Base-by-base conservation (phyloP, 1,140 invertebrate genomes). In the Lucilia cuprina region DNA sequence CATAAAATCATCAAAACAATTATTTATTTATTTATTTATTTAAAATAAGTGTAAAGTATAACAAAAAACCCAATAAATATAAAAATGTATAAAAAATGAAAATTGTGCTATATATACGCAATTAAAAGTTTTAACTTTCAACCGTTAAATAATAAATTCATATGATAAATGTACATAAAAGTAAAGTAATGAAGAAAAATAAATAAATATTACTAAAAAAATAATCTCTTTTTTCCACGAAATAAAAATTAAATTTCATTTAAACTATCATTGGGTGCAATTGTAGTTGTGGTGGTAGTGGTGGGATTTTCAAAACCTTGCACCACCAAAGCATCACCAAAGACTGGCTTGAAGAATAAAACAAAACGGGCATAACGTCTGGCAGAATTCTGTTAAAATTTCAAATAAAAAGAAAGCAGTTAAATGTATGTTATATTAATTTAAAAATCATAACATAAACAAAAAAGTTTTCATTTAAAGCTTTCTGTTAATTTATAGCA, bases 331-430 rank as follows among this genome's bases (percentile, higher is more conserved):
- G 91, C 92, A n/a, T 94, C 94, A 2, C 94, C 92, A 88, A 95
- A 94, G 41, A 95, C 86, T 0, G 94, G 94, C 83, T 94, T 94
- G 87, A 95, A 94, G 12, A 94, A 91, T 35, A 94, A 92, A 77
- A 95, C 88, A 85, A 95, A 92, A 0, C 92, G 93, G 85, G 94
- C 93, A 84, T 94, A 94, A 74, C 94, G 92, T 77, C 93, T 93
- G 13, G 94, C 94, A n/a, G 94, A 94, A 86, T 94, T 95, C 94
- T 95, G 92, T 60, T 74, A 25, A 82, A 75, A 70, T 17, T 84
- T 70, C 21, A 74, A 47, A 50, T n/a, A 41, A n/a, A 25, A 60
- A 17, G n/a, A 41, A 84, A 50, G 74, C 80, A 84, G 0, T 50
- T 35, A 80, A 77, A 41, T 8, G 7, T 2, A 41, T 41, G 5